Evolutionary conservation across 1,140 invertebrate genomes (phyloP), one percentile per base, ranked within the genome.

Genomic region (Tachypleus tridentatus): DNA sequence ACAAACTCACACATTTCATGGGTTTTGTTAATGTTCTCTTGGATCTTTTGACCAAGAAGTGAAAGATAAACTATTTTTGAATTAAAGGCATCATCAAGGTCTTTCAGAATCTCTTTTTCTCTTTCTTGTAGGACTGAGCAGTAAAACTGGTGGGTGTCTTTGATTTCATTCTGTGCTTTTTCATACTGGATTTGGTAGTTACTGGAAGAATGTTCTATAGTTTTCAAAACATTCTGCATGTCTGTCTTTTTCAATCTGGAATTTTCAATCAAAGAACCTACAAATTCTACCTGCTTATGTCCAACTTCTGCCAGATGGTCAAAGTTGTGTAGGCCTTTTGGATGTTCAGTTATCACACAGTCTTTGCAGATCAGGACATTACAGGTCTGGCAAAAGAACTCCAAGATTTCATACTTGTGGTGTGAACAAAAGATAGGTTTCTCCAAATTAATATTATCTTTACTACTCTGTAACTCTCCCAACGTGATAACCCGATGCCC

Each of bases 101-200:
- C 95, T 77, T 97, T 97, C 52, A 96, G 78, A 57, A 96, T 76
- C 73, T 97, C 93, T 70, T 90, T n/a, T 74, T 95, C 96, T 47
- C 93, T 84, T 75, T 98, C 95, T 72, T 98, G 94, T 56, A 98
- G 79, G 86, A 96, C 88, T 9, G 92, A 93, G 66, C 89, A 82
- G 74, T 97, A 97, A 75, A 96, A 97, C 74, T 92, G 89, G 77
- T 94, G 97, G 1, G 94, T 96, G 71, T 98, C 94, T 65, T 74
- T 92, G 65, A 96, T 89, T 77, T 94, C 91, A 73, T 89, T 89
- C 78, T 95, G 91, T 54, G 92, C 91, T 80, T 97, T 96, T 74
- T 93, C 89, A 72, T 93, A 95, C 76, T 94, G 91, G 47, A 90
- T 84, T 77, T 94, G 90, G 51, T 95, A 80, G 68, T 89, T 82